A percentile compares a stretch with the other conserved stretches of the same genome.
phyloP scores from a whole-genome alignment of 2,888 invertebrate species.

The Paralinhomoeus sp. region DNA sequence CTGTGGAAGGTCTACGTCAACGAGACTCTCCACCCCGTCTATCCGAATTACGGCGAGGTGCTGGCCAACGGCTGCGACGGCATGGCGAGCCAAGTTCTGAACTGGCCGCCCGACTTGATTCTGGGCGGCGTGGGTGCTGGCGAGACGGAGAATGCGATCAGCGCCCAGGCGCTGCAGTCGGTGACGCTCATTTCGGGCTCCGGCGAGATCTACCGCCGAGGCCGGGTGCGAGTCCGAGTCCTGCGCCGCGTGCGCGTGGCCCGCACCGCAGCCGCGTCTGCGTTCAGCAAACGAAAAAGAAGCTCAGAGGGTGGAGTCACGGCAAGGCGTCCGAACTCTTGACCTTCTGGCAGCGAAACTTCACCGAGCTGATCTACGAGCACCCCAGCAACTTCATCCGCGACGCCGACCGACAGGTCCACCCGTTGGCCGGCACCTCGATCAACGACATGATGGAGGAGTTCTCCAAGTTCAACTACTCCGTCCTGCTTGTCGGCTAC shows the following conservation, averaged over 20 bases:
- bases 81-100: slow-evolving; percentile 90
- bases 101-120: slow-evolving; percentile 90
- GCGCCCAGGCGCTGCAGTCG: slow-evolving; percentile 75
- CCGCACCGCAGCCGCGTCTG: no score
- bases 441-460: slow-evolving; percentile 71
- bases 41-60: slow-evolving; percentile 52
- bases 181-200: slow-evolving; percentile 47
- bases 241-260: no score
- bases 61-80: slow-evolving; percentile 88
- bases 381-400: slow-evolving; percentile 37
- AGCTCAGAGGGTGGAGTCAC: no score
- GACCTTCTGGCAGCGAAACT: slow-evolving; percentile 68
- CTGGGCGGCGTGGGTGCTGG: slow-evolving; percentile 36
- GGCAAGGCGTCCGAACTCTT: no score
- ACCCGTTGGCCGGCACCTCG: slow-evolving; percentile 43
- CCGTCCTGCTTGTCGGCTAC: slow-evolving; percentile 60
- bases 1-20: slow-evolving; percentile 13
- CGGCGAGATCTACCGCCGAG: slow-evolving; percentile 16
- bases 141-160: slow-evolving; percentile 65
- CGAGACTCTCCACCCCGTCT: slow-evolving; percentile 6
- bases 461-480: slow-evolving; percentile 61
- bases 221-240: no score
- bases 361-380: slow-evolving; percentile 34
- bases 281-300: no score
- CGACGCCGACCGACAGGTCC: slow-evolving; percentile 60